Base-by-base conservation (phyloP, 1,140 invertebrate species). In the Brachionus angularis region DNA sequence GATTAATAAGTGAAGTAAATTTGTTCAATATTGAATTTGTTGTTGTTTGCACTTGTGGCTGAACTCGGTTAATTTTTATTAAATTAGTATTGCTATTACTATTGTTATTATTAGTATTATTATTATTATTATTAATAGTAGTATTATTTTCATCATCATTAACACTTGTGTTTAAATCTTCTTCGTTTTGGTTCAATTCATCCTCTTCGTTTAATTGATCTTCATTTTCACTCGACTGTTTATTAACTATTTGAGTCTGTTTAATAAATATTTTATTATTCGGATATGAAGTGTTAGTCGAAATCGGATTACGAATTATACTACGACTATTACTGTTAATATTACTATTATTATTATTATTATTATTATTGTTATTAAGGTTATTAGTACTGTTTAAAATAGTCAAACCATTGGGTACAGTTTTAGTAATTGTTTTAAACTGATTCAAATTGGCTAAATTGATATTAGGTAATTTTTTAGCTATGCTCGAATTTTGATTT, bases 151-250 rank as follows among this genome's bases (percentile, higher is more conserved):
- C 53, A 36, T 58, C 33, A 23, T 39, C 53, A 23, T 39, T 58
- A 18, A 18, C 12, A 33, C 49, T 52, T 3, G 1, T 12, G 23
- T 52, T 52, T 23, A 39, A 39, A 5, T 23, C 14, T 23, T 58
- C 53, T 21, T 58, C 33, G 7, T 58, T 34, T 16, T 58, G 33
- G 25, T 36, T 21, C 39, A 25, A 34, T 39, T 58, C 53, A 1
- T 58, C 53, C 39, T 58, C 53, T 14, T 58, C 53, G 39, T 58
- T 58, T 58, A 34, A 39, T 58, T 58, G 53, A 39, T 58, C 53
- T 8, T 58, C 39, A 21, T 14, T 42, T 14, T 42, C 16, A 14
- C 5, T 5, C 3, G 39, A 2, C 39, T 14, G 5, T 42, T n/a
- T 5, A 42, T 42, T 42, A 5, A 42, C 39, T 7, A 42, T 14